Base-by-base conservation (phyloP, 2,888 invertebrate genomes). In the Eupithecia subumbrata region DNA sequence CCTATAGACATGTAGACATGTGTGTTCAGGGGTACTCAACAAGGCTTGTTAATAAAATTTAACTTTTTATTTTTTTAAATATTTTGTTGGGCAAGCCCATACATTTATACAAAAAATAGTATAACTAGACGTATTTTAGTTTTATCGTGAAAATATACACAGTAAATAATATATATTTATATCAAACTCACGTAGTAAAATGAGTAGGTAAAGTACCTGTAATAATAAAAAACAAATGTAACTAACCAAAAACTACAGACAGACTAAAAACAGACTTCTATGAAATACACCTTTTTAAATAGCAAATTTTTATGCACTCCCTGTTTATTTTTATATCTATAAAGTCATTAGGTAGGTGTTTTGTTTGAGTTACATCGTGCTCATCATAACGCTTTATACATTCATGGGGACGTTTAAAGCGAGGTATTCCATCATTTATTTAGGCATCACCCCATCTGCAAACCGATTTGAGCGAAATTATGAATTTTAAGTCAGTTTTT, bases 361-460 rank as follows among this genome's bases (percentile, higher is more conserved):
- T 69, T 78, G 73, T 79, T 78, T 78, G 76, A 74, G 75, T 74
- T 77, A 80, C 76, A 75, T 72, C 43, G 67, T 75, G 71, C 69
- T 79, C 78, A 79, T 75, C 76, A 72, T n/a, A 77, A 76, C 71
- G 72, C 70, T 74, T 81, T 80, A 78, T 75, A 77, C 74, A 79
- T 80, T 81, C 72, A 80, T 74, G 72, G 60, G 75, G 75, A 77
- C 77, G 76, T 78, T 81, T 79, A 78, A 76, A 75, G 45, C 72
- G 78, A 76, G 76, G 75, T 77, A 81, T 78, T 81, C 74, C 77
- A 78, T 78, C 76, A 80, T 77, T 79, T 80, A 81, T 80, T 78
- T 80, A 76, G 74, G 71, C 75, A 76, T 73, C 73, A 77, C 73
- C 69, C 75, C 70, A 76, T 75, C 66, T 74, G 73, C 68, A 76